Conservation (phyloP, 2,113 vertebrate genomes). For the Sus scrofa region DNA sequence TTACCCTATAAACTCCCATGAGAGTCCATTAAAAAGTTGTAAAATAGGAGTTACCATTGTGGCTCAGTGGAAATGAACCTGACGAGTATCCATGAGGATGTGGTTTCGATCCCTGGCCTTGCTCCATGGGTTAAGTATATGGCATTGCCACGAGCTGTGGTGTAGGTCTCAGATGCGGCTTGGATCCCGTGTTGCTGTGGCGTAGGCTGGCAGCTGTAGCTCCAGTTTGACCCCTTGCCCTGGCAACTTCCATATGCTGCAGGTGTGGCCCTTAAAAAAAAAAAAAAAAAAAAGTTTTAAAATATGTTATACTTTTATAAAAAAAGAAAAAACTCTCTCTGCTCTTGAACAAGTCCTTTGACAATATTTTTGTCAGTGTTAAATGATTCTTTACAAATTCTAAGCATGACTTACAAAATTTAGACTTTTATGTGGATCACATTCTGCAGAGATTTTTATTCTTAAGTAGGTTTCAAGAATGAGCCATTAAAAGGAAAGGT, state of each 20-base stretch:
- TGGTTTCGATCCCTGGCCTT: too few relatives aligned
- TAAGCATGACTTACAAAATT: constrained; percentile 18
- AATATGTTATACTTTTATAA: neutral
- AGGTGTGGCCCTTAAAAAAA: neutral
- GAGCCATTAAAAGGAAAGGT: constrained; percentile 36
- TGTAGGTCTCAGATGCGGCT: too few relatives aligned
- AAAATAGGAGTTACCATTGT: neutral
- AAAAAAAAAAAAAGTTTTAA: constrained; percentile 58
- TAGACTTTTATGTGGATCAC: neutral
- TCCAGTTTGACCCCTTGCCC: too few relatives aligned
- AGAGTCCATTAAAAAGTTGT: constrained; percentile 42
- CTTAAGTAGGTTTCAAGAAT: constrained; percentile 51
- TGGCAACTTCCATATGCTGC: too few relatives aligned
- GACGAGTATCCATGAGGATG: too few relatives aligned
- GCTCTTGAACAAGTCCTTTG: constrained; percentile 31
- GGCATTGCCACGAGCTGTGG: too few relatives aligned
- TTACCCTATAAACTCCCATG: neutral
- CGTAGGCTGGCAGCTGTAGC: too few relatives aligned
- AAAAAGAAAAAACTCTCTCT: neutral
- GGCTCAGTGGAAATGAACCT: too few relatives aligned
- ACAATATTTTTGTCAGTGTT: neutral
- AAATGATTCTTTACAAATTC: neutral
- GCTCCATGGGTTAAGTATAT: too few relatives aligned
- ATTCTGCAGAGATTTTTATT: constrained; percentile 48
- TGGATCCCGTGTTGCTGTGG: too few relatives aligned